Evolutionary conservation across 2,888 invertebrate genomes (phyloP).

Genomic region (Limenitis camilla): DNA sequence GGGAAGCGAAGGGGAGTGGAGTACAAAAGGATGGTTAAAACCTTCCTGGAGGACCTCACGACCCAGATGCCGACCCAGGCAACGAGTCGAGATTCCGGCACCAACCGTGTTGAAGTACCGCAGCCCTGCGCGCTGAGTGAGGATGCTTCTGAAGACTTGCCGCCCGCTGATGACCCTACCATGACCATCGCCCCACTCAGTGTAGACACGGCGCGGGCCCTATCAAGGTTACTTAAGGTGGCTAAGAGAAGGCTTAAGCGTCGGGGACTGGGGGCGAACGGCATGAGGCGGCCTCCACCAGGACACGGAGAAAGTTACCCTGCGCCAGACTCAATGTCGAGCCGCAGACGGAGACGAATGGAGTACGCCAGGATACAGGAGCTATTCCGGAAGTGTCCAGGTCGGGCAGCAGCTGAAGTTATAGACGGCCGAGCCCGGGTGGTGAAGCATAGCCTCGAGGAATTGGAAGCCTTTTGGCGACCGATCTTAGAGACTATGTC

Average conservation of each 20-base stretch:
- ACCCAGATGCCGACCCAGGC: neutral
- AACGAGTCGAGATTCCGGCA: neutral
- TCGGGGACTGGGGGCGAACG: no score
- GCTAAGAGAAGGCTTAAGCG: no score
- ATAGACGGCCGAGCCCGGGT: no score
- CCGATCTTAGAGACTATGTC: neutral
- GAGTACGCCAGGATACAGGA: conserved; percentile 7
- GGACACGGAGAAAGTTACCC: no score
- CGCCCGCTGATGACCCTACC: neutral
- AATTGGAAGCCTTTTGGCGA: no score
- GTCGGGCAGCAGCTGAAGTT: no score
- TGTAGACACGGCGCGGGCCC: neutral
- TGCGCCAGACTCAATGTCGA: conserved; percentile 3
- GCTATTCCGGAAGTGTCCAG: no score
- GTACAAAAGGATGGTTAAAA: conserved; percentile 15
- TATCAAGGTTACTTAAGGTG: conserved; percentile 1
- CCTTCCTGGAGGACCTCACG: conserved; percentile 2
- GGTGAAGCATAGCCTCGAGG: no score
- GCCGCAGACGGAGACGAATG: conserved; percentile 2
- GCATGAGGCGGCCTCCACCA: no score
- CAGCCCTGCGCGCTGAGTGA: neutral
- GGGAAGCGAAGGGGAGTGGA: conserved; percentile 11
- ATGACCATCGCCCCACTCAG: neutral
- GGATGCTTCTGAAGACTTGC: neutral
- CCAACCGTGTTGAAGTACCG: neutral